Base-by-base conservation (phyloP, 2,113 vertebrate genomes). In the Microtus richardsoni region DNA sequence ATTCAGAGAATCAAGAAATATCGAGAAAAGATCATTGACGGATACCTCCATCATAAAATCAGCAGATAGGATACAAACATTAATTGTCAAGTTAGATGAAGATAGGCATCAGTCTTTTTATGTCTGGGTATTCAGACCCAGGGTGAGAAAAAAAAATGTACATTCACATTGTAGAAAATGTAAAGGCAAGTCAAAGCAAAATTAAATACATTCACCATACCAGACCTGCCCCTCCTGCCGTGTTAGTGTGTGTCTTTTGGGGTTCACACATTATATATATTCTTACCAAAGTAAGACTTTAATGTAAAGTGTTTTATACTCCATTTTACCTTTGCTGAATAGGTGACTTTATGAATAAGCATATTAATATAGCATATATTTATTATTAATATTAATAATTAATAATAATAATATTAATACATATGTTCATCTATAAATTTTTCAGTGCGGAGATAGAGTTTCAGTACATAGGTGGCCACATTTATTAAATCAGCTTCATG, bases 401-500 rank as follows among this genome's bases (percentile, higher is more conserved):
- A 58, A 2, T 58, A 87, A 19, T 7, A 33, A 62, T 19, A 28
- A 49, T 21, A 64, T 80, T 78, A 41, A 33, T 68, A 36, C 36
- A 36, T 80, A 64, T 89, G 36, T 28, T 77, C 68, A n/a, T 71
- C 83, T 68, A 52, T 88, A 89, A 82, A 82, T 39, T 62, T 54
- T 77, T 89, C 91, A 73, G 22, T 16, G 9, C 2, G 22, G 49
- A 8, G 24, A 16, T 33, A 39, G 33, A 39, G 16, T 62, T 88
- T 90, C 86, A 82, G 41, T 1, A 3, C 17, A 1, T 24, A 87
- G n/a, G 22, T 87, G 75, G 74, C 62, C 52, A 19, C 6, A 68
- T 79, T 85, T 78, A 83, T 79, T 87, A 71, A 89, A 89, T 89
- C 30, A 62, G 30, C 47, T 89, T 39, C 74, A 13, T 26, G n/a